Evolutionary conservation across 2,888 invertebrate genomes (phyloP), one percentile per base, ranked within the genome.

Genomic region (Horisme vitalbata): DNA sequence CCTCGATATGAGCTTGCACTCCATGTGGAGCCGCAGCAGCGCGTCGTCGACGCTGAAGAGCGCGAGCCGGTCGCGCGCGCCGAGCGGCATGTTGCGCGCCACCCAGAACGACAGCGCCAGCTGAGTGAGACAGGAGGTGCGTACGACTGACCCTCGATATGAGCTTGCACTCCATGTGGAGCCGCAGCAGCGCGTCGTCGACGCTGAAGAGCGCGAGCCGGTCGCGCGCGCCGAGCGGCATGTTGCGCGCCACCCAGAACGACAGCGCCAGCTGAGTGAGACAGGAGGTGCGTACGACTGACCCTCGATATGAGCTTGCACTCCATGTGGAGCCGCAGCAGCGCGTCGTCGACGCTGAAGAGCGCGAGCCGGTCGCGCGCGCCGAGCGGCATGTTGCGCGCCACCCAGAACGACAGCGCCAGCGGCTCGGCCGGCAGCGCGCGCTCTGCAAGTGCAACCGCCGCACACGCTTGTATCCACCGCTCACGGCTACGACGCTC

Each of bases 21-120:
- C 85, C 78, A 83, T 74, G 67, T 75, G 77, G 61, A 89, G 78
- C 5, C 90, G 75, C 62, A 76, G 71, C 68, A 83, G 73, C 55
- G 81, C 84, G 73, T 74, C 68, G 71, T 86, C 86, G 3, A 71
- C 76, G n/a, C 45, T 58, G 70, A 89, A 76, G 38, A 89, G 75
- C 59, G 78, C 74, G 5, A 82, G 73, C 0, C 85, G 74, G 68
- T 83, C 87, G 52, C 77, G 73, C 59, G 64, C 51, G 44, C 78
- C 43, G 63, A 86, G 75, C 66, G 81, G 58, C 70, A 89, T 68
- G 77, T 89, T 87, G 27, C 82, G 79, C 39, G 86, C 85, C 69
- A 77, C 81, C 86, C 87, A 89, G 76, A 82, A 89, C 52, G 90
- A 90, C 64, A 90, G 77, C 68, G 83, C 66, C 65, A 84, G n/a